Evolutionary conservation across 1,140 invertebrate species (phyloP).

Genomic region (Scylla paramamosain): DNA sequence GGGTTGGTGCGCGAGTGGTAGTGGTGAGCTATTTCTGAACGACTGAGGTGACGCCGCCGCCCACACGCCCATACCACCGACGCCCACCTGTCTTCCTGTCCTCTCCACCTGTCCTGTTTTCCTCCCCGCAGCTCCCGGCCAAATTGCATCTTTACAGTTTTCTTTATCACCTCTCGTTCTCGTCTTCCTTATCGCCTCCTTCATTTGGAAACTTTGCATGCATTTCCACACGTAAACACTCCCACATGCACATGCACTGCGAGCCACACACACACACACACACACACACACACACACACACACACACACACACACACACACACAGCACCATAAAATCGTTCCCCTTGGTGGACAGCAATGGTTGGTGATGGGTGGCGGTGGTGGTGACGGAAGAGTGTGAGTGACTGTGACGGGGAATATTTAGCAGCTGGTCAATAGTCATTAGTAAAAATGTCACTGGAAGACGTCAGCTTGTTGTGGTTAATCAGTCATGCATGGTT

Average conservation of each 20-base stretch:
- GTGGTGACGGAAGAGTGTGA: too few species aligned
- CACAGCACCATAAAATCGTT: not conserved
- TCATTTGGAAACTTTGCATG: not conserved
- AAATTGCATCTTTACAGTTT: not conserved
- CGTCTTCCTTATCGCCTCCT: not conserved
- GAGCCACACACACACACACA: slow-evolving; percentile 36
- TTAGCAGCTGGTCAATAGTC: too few species aligned
- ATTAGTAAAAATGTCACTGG: too few species aligned
- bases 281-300: slow-evolving; percentile 42
- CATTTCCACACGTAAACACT: not conserved
- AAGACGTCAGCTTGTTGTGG: too few species aligned
- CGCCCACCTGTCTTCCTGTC: slow-evolving; percentile 17
- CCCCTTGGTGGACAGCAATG: not conserved
- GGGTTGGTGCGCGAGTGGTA: slow-evolving; percentile 12
- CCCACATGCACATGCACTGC: not conserved
- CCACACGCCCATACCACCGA: not conserved
- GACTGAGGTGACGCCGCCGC: not conserved
- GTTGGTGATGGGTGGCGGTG: not conserved
- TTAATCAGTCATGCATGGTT: too few species aligned
- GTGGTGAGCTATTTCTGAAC: slow-evolving; percentile 35
- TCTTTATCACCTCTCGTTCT: not conserved
- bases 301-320: slow-evolving; percentile 58
- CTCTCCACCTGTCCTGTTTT: not conserved
- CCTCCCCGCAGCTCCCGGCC: not conserved
- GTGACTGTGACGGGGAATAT: too few species aligned